These are phyloP conservation scores for Sphaeridia pumilis DNA, from an alignment of 2,888 invertebrate genomes.

Conservation along the genomic window DNA sequence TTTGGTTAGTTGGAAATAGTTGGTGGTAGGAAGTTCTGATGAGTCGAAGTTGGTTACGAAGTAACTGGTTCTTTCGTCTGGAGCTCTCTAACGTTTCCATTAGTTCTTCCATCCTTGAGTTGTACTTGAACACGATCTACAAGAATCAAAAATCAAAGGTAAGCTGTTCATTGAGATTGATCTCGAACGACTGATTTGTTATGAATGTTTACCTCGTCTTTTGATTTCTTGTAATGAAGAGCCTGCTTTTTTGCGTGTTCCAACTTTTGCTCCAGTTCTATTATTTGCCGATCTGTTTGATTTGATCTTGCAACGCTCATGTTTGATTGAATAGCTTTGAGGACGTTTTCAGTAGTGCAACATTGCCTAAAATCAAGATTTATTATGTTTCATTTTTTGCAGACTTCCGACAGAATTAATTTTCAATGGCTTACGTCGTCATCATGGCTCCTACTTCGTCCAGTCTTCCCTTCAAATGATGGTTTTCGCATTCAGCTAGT, in stretches of 20 bases:
- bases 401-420: background rate
- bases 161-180: background rate
- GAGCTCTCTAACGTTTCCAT: constrained; percentile 25
- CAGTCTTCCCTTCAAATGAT: constrained; percentile 14
- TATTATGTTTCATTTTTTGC: background rate
- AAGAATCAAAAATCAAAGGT: too few relatives aligned
- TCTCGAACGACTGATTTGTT: background rate
- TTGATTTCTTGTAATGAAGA: constrained; percentile 10
- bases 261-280: constrained; percentile 14
- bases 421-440: background rate
- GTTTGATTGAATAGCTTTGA: constrained; percentile 13
- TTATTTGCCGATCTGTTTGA: constrained; percentile 7
- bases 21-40: constrained; percentile 27
- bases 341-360: constrained; percentile 6
- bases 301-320: constrained; percentile 7
- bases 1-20: constrained; percentile 17
- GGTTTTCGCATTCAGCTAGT: constrained; percentile 11
- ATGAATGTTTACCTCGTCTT: constrained; percentile 11
- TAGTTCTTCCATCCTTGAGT: constrained; percentile 25
- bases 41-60: constrained; percentile 25
- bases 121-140: too few relatives aligned
- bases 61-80: constrained; percentile 24
- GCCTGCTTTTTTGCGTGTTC: constrained; percentile 12
- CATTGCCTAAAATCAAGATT: constrained; percentile 4
- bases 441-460: constrained; percentile 6